These are phyloP conservation scores for Alexandromys oeconomus DNA, from an alignment of 2,797 vertebrate genomes.

Conservation along the genomic window DNA sequence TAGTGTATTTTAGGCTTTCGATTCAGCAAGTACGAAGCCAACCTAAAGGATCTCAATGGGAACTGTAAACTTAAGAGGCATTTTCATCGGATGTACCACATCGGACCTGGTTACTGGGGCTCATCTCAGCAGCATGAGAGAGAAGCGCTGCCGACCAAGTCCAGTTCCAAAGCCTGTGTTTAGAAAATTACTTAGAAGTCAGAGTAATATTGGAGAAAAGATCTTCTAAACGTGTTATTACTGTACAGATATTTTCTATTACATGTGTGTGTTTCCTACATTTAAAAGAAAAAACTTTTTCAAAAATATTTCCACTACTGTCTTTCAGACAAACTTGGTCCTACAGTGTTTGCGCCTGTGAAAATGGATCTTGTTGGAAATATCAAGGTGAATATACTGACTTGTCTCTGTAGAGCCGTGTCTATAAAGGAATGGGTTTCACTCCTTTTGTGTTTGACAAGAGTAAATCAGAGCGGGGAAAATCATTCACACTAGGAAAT, in stretches of 20 bases:
- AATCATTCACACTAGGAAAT: background rate
- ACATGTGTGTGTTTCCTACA: background rate
- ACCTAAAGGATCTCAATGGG: background rate
- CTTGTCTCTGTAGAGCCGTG: constrained; percentile 41
- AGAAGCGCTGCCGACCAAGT: background rate
- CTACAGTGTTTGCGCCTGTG: constrained; percentile 99
- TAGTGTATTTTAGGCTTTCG: background rate
- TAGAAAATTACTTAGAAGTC: constrained; percentile 39
- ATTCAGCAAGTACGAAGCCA: background rate
- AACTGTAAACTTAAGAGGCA: background rate
- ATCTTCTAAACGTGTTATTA: constrained; percentile 39
- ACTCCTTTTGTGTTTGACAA: constrained; percentile 25
- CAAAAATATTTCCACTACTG: constrained; percentile 63
- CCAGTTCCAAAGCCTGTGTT: background rate
- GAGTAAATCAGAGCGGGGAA: background rate
- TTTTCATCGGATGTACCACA: background rate
- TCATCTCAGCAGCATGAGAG: background rate
- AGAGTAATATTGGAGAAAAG: constrained; percentile 7
- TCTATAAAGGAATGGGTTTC: background rate
- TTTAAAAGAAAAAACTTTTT: background rate
- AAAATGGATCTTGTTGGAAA: constrained; percentile 99
- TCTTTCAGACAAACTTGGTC: constrained; percentile 92
- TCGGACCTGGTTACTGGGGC: background rate
- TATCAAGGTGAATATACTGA: constrained; percentile 94
- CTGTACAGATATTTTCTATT: constrained; percentile 9